Evolutionary conservation across 1,140 invertebrate genomes (phyloP).

Genomic region (Hypothenemus hampei): DNA sequence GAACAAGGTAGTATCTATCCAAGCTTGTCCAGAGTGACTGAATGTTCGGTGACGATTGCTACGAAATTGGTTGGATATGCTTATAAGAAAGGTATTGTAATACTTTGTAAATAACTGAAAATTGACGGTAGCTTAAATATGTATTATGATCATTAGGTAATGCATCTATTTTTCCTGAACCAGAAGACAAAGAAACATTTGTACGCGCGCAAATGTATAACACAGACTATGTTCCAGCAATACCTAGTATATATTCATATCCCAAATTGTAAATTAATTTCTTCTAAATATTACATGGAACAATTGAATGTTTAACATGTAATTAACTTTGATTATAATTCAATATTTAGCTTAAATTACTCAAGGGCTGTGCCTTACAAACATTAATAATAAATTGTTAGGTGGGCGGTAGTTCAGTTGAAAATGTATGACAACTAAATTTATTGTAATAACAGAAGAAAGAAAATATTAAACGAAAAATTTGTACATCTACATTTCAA

Average conservation of each 20-base stretch:
- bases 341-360: too few relatives aligned
- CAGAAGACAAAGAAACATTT: conserved; percentile 66
- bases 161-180: conserved; percentile 73
- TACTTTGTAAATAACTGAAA: background rate
- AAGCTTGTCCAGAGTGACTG: conserved; percentile 78
- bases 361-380: too few relatives aligned
- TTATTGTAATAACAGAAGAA: too few relatives aligned
- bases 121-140: background rate
- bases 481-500: too few relatives aligned
- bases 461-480: too few relatives aligned
- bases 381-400: too few relatives aligned
- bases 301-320: too few relatives aligned
- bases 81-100: conserved; percentile 68
- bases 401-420: too few relatives aligned
- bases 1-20: conserved; percentile 91
- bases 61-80: conserved; percentile 78
- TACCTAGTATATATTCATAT: conserved; percentile 65
- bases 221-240: conserved; percentile 60
- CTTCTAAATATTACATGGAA: too few relatives aligned
- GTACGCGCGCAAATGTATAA: conserved; percentile 79
- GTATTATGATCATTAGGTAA: conserved; percentile 53
- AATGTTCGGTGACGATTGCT: conserved; percentile 87
- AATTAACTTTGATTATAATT: too few relatives aligned
- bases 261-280: conserved; percentile 48
- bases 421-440: too few relatives aligned